Percentiles rank a stretch among this genome's conserved stretches.
Evolutionary conservation across 1,140 invertebrate species (phyloP).

Genomic region (Meloidogyne exigua): DNA sequence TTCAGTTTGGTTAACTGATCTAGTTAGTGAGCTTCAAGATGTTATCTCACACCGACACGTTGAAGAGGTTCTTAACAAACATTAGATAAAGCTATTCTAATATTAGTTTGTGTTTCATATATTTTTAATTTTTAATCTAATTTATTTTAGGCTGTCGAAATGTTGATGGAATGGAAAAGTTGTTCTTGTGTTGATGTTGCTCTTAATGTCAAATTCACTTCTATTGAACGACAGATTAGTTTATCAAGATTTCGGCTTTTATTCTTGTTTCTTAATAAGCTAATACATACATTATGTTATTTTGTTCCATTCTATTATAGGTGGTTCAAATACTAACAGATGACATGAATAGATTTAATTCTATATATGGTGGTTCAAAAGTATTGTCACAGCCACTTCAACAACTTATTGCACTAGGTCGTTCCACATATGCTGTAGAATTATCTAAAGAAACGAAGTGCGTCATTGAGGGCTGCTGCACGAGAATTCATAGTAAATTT

Average conservation of each 20-base stretch:
- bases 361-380: conserved; percentile 82
- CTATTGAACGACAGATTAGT: conserved; percentile 29
- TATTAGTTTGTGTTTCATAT: not conserved
- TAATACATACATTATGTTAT: too few species aligned
- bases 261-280: too few species aligned
- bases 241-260: too few species aligned
- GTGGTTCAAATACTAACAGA: conserved; percentile 63
- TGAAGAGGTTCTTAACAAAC: conserved; percentile 69
- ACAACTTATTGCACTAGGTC: conserved; percentile 37
- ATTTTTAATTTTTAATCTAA: not conserved
- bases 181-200: conserved; percentile 38
- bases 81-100: not conserved
- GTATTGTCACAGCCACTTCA: conserved; percentile 72
- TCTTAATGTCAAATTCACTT: conserved; percentile 56
- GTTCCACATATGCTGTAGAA: conserved; percentile 72
- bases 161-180: conserved; percentile 74
- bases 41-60: conserved; percentile 94
- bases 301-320: conserved; percentile 10
- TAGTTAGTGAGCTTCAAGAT: conserved; percentile 91
- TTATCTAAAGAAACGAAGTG: conserved; percentile 80
- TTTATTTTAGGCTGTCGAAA: conserved; percentile 73
- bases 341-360: conserved; percentile 59
- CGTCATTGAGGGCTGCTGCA: conserved; percentile 77
- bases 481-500: conserved; percentile 74
- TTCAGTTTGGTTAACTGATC: conserved; percentile 77